Percentiles rank a stretch among this genome's conserved stretches.
These are phyloP conservation scores for Lethrus apterus DNA, from an alignment of 1,140 invertebrate species.

Conservation along the genomic window DNA sequence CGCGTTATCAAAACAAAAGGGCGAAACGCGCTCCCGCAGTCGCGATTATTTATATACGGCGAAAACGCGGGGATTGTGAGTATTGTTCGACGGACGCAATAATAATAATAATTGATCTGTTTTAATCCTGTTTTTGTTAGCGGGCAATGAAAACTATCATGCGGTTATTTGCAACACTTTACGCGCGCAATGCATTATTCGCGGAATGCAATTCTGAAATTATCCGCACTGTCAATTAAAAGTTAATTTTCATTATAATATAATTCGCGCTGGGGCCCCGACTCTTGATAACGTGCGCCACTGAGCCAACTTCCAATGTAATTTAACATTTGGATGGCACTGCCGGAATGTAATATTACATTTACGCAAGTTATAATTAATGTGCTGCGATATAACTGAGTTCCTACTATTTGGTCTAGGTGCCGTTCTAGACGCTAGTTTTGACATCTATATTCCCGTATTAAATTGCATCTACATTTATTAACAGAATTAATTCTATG, in stretches of 20 bases:
- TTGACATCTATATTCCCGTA: not conserved
- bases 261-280: slow-evolving; percentile 21
- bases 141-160: slow-evolving; percentile 21
- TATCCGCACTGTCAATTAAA: slow-evolving; percentile 29
- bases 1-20: slow-evolving; percentile 12
- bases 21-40: slow-evolving; percentile 1
- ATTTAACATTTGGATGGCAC: slow-evolving; percentile 33
- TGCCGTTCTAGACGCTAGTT: not conserved
- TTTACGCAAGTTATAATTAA: slow-evolving; percentile 30
- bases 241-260: slow-evolving; percentile 33
- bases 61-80: slow-evolving; percentile 7
- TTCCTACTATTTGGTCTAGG: slow-evolving; percentile 1
- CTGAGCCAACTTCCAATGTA: slow-evolving; percentile 30
- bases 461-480: slow-evolving; percentile 1
- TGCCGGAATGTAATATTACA: slow-evolving; percentile 34
- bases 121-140: slow-evolving; percentile 24
- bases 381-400: slow-evolving; percentile 16
- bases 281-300: slow-evolving; percentile 22
- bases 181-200: slow-evolving; percentile 19
- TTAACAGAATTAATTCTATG: too few relatives aligned
- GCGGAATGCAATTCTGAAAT: slow-evolving; percentile 23
- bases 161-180: slow-evolving; percentile 18
- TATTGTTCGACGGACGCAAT: slow-evolving; percentile 19
- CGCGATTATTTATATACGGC: too few relatives aligned
- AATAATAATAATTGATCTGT: slow-evolving; percentile 25